phyloP scores from a whole-genome alignment of 2,888 invertebrate species.

The Meliscaeva auricollis region DNA sequence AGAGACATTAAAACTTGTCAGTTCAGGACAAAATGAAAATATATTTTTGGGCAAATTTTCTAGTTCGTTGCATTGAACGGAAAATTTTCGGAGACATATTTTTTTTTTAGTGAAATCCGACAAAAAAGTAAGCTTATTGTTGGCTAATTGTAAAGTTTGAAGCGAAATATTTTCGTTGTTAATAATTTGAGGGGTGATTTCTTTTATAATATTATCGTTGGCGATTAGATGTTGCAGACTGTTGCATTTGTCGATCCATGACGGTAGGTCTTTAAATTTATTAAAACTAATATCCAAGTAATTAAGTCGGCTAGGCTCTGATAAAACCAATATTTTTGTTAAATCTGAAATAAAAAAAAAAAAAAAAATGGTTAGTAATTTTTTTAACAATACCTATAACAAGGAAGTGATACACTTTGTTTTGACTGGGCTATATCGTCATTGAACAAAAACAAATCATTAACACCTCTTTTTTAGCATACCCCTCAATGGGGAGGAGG shows the following conservation, averaged over 20 bases:
- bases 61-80: constrained; percentile 91
- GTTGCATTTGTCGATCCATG: constrained; percentile 91
- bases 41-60: constrained; percentile 91
- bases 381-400: too few species aligned
- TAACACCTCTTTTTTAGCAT: too few species aligned
- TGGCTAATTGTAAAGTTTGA: constrained; percentile 90
- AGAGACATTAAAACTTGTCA: constrained; percentile 90
- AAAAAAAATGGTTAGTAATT: background rate
- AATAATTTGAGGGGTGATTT: constrained; percentile 90
- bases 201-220: constrained; percentile 89
- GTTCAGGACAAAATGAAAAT: constrained; percentile 87
- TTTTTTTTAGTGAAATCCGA: constrained; percentile 88
- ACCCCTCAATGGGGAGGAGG: too few species aligned
- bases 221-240: constrained; percentile 90
- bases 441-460: too few species aligned
- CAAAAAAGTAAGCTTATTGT: constrained; percentile 90
- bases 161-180: constrained; percentile 90
- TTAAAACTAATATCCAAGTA: constrained; percentile 93
- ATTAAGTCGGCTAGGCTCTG: constrained; percentile 89
- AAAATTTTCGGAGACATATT: constrained; percentile 89
- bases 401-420: too few species aligned
- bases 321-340: constrained; percentile 88
- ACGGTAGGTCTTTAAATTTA: constrained; percentile 89
- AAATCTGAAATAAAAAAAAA: constrained; percentile 86
- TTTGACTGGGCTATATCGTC: too few species aligned